phyloP scores from a whole-genome alignment of 2,113 vertebrate species.

The Myrmophylax atrothorax region DNA sequence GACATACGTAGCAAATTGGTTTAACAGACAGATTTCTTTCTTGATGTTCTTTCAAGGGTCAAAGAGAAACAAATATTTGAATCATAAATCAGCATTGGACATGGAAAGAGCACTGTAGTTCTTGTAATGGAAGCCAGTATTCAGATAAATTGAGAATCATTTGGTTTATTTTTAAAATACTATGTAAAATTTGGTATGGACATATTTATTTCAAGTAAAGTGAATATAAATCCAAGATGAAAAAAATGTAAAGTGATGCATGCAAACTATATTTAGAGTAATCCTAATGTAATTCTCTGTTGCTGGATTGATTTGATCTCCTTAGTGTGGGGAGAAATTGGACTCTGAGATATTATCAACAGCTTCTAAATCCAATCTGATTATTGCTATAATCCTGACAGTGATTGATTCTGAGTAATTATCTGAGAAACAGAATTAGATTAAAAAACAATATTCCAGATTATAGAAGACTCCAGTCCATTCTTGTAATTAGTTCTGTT shows the following conservation, averaged over 20 bases:
- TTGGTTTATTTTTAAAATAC: constrained; percentile 61
- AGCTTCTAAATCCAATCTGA: constrained; percentile 71
- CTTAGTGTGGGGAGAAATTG: constrained; percentile 73
- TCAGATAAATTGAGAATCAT: background rate
- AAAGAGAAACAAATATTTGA: constrained; percentile 41
- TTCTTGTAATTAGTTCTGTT: constrained; percentile 67
- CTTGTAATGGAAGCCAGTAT: constrained; percentile 24
- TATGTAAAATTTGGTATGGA: constrained; percentile 3
- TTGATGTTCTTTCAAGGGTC: background rate
- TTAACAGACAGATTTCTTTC: constrained; percentile 43
- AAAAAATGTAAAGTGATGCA: constrained; percentile 52
- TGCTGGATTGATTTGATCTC: constrained; percentile 74
- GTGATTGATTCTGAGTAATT: constrained; percentile 85
- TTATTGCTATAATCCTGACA: constrained; percentile 82
- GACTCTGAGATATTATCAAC: constrained; percentile 69
- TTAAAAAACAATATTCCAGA: constrained; percentile 80
- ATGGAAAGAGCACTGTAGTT: background rate
- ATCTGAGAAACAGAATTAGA: constrained; percentile 77
- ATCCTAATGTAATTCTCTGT: constrained; percentile 68
- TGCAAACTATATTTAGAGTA: constrained; percentile 65
- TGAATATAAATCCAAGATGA: constrained; percentile 31
- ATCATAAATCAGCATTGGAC: constrained; percentile 20
- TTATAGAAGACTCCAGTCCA: constrained; percentile 62
- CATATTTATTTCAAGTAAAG: constrained; percentile 32
- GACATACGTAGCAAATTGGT: background rate